A percentile compares a stretch with the other conserved stretches of the same genome.
Conservation (phyloP, 53 echinoderm and acorn worm genomes). For the Glandiceps talaboti region DNA sequence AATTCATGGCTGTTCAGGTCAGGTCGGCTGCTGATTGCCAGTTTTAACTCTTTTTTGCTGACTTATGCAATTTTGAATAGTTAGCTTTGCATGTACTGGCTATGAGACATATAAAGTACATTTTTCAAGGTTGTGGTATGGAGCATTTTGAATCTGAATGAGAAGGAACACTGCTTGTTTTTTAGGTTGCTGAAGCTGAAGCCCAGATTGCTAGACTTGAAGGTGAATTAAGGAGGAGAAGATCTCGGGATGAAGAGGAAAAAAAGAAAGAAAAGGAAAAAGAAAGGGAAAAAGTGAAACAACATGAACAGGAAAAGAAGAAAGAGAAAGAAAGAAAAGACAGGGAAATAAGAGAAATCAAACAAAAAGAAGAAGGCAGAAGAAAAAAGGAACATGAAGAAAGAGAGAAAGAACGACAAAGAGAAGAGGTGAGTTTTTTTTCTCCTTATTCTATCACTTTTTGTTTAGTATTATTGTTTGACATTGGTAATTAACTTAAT, state of each 20-base stretch:
- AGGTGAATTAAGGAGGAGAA: background rate
- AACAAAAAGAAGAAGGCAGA: background rate
- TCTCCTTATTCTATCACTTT: too few species aligned
- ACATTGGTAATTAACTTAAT: too few species aligned
- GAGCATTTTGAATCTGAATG: too few species aligned
- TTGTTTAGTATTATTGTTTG: too few species aligned
- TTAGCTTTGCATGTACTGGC: too few species aligned
- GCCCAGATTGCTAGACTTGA: background rate
- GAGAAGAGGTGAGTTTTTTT: background rate
- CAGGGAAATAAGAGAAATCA: conserved; percentile 28
- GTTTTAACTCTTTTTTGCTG: too few species aligned
- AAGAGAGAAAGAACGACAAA: background rate
- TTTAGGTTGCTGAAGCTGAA: background rate
- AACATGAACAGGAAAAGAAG: conserved; percentile 16
- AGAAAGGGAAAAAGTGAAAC: conserved; percentile 13
- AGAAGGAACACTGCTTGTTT: too few species aligned
- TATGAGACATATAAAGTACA: too few species aligned
- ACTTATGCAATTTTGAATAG: too few species aligned
- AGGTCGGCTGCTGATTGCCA: too few species aligned
- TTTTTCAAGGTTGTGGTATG: too few species aligned
- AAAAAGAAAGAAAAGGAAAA: conserved; percentile 19
- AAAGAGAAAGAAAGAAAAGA: conserved; percentile 29
- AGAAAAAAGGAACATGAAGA: background rate
- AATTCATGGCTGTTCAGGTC: too few species aligned
- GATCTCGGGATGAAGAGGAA: conserved; percentile 25